Evolutionary conservation across 2,888 invertebrate species (phyloP).

Genomic region (Pollenia angustigena): DNA sequence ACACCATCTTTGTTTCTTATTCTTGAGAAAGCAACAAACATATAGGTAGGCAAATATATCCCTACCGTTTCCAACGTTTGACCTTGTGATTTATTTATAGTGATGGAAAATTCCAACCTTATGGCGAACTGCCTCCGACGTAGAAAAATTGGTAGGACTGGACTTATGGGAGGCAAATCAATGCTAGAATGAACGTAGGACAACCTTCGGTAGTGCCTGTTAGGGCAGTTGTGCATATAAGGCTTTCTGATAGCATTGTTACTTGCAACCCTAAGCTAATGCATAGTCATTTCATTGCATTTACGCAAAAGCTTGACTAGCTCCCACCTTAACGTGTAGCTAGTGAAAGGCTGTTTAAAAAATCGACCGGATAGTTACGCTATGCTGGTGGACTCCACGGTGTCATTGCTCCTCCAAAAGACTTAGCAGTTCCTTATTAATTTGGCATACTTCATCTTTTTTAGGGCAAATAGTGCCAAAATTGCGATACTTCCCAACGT

Average conservation of each 20-base stretch:
- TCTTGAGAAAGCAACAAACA: neutral
- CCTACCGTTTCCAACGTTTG: neutral
- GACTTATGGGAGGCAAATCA: no score
- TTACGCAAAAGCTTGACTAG: neutral
- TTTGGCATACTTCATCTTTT: constrained; percentile 14
- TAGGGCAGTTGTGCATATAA: neutral
- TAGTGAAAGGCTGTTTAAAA: neutral
- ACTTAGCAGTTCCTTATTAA: neutral
- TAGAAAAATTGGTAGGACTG: no score
- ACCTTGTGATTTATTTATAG: neutral
- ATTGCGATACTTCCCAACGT: neutral
- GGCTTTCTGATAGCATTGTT: neutral
- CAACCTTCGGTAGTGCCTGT: neutral
- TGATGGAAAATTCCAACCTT: neutral
- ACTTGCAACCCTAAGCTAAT: neutral
- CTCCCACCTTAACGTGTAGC: neutral
- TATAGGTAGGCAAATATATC: constrained; percentile 1
- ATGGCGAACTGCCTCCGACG: no score
- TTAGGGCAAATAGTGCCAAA: neutral
- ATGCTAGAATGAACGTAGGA: neutral
- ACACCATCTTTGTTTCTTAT: neutral
- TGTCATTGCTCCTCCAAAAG: neutral
- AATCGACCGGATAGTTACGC: no score
- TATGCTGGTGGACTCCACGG: no score
- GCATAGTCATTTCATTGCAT: neutral